These are phyloP conservation scores for Hydrocynus forskahlii DNA, from an alignment of 2,797 vertebrate genomes.

Conservation along the genomic window DNA sequence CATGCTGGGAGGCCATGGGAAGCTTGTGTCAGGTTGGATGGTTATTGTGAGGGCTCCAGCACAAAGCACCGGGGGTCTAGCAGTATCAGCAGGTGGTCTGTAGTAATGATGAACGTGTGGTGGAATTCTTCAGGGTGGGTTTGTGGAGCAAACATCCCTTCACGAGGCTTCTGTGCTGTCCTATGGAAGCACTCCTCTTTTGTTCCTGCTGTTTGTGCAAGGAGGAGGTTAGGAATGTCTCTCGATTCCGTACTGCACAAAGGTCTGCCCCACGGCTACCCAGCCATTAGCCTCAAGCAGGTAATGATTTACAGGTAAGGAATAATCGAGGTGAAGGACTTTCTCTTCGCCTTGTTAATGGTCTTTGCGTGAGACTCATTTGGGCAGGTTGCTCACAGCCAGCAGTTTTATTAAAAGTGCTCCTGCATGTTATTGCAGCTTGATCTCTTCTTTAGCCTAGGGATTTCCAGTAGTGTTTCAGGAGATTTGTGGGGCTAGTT, in stretches of 20 bases:
- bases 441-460: constrained; percentile 30
- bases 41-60: constrained; percentile 57
- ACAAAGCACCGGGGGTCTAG: constrained; percentile 68
- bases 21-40: constrained; percentile 63
- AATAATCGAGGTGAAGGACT: constrained; percentile 49
- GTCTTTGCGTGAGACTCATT: constrained; percentile 25
- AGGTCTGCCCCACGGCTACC: constrained; percentile 59
- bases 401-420: constrained; percentile 31
- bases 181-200: constrained; percentile 58
- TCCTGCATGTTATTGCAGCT: constrained; percentile 30
- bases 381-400: constrained; percentile 18
- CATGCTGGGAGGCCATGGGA: constrained; percentile 19
- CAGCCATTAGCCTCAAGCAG: constrained; percentile 51
- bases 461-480: constrained; percentile 46
- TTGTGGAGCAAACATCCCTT: constrained; percentile 63
- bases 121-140: constrained; percentile 68
- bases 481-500: constrained; percentile 34
- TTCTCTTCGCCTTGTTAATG: constrained; percentile 43
- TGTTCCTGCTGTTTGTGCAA: constrained; percentile 72
- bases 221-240: constrained; percentile 68
- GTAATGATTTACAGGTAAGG: constrained; percentile 67
- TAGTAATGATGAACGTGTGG: constrained; percentile 70
- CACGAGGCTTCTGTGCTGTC: constrained; percentile 53
- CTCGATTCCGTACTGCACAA: constrained; percentile 63
- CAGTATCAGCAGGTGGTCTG: constrained; percentile 73